Evolutionary conservation across 2,797 vertebrate species (phyloP).

Genomic region (Neosilurus hyrtlii): DNA sequence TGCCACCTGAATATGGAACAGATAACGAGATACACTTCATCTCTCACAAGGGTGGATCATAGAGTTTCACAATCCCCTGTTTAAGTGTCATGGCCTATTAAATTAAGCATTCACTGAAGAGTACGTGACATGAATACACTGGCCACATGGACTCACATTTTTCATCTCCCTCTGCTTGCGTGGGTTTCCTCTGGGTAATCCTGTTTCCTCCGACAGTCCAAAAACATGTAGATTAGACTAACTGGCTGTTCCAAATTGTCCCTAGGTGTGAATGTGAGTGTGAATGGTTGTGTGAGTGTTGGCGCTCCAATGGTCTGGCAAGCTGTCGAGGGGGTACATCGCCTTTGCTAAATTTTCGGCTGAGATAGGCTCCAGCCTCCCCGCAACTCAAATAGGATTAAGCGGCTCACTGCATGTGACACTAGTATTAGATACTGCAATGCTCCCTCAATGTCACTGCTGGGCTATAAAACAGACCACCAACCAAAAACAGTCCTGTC

Average conservation of each 20-base stretch:
- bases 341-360: too few species aligned
- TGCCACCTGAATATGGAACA: conserved; percentile 9
- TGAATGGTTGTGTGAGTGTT: too few species aligned
- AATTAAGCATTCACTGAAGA: conserved; percentile 5
- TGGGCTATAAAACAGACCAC: not conserved
- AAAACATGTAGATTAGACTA: too few species aligned
- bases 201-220: too few species aligned
- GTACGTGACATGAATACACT: conserved; percentile 14
- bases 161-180: not conserved
- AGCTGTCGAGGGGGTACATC: too few species aligned
- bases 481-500: not conserved
- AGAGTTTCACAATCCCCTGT: conserved; percentile 37
- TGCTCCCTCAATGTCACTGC: not conserved
- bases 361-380: too few species aligned
- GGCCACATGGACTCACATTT: conserved; percentile 28
- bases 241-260: too few species aligned
- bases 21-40: conserved; percentile 6
- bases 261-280: too few species aligned
- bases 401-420: not conserved
- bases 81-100: conserved; percentile 27
- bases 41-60: conserved; percentile 25
- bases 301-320: too few species aligned
- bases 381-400: too few species aligned
- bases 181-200: too few species aligned
- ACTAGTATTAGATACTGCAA: not conserved